Percentiles rank a stretch among this genome's conserved stretches.
phyloP scores from a whole-genome alignment of 2,113 vertebrate genomes.

The Cryptomyrus ogoouensis region DNA sequence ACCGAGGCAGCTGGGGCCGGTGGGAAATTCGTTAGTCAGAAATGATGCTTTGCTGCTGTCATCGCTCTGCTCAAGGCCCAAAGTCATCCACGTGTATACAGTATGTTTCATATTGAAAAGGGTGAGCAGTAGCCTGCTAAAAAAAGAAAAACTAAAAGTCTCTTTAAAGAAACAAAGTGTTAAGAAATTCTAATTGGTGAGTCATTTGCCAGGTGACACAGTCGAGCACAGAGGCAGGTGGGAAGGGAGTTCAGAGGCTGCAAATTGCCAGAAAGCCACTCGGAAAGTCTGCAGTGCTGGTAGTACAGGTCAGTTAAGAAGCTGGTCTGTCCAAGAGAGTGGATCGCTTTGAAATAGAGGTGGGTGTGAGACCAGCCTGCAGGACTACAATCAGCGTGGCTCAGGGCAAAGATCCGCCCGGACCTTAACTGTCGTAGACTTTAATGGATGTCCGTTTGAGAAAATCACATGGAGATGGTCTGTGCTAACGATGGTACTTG shows the following conservation, averaged over 20 bases:
- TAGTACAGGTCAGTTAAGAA: neutral
- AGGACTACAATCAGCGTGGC: neutral
- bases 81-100: constrained; percentile 9
- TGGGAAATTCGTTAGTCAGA: constrained; percentile 12
- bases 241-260: neutral
- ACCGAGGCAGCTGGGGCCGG: neutral
- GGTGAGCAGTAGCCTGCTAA: neutral
- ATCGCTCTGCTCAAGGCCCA: neutral
- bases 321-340: neutral
- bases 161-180: neutral
- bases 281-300: neutral
- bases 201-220: neutral
- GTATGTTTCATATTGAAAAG: neutral
- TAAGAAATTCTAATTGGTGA: neutral
- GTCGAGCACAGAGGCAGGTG: neutral
- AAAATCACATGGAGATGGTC: neutral
- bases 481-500: neutral
- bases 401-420: neutral
- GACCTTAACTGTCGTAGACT: neutral
- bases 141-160: neutral
- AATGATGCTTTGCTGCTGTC: neutral
- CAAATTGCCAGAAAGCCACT: neutral
- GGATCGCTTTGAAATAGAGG: neutral
- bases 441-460: neutral
- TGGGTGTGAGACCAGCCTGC: neutral